Conservation (phyloP, 2,888 invertebrate genomes). For the Rambutsinella grinnellia region DNA sequence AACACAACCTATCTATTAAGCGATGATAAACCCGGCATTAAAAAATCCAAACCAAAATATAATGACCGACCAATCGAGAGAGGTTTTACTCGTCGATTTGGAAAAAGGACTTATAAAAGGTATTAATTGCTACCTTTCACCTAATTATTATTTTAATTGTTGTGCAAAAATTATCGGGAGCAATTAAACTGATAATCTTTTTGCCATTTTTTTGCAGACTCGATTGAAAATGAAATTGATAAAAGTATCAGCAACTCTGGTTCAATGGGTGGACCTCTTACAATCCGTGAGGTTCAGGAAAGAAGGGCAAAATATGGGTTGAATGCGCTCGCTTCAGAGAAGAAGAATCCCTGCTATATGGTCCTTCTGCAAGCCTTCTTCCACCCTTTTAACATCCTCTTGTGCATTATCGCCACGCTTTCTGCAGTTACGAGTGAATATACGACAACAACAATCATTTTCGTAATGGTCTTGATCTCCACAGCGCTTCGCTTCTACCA, state of each 20-base stretch:
- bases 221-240: no score
- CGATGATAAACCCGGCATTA: no score
- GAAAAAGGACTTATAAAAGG: not conserved
- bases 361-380: slow-evolving; percentile 44
- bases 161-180: no score
- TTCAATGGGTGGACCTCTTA: slow-evolving; percentile 29
- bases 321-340: slow-evolving; percentile 34
- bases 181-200: no score
- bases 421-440: slow-evolving; percentile 16
- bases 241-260: no score
- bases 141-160: not conserved
- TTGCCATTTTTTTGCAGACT: no score
- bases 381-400: slow-evolving; percentile 55
- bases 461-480: slow-evolving; percentile 42
- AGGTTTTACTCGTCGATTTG: not conserved
- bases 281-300: not conserved
- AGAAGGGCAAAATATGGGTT: slow-evolving; percentile 22
- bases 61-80: no score
- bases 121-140: not conserved
- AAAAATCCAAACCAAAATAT: no score
- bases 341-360: slow-evolving; percentile 32
- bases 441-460: slow-evolving; percentile 30
- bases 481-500: slow-evolving; percentile 40
- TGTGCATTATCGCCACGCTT: slow-evolving; percentile 36
- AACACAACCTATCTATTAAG: no score